Evolutionary conservation across 2,888 invertebrate genomes (phyloP), one percentile per base, ranked within the genome.

Genomic region (Noctua fimbriata): DNA sequence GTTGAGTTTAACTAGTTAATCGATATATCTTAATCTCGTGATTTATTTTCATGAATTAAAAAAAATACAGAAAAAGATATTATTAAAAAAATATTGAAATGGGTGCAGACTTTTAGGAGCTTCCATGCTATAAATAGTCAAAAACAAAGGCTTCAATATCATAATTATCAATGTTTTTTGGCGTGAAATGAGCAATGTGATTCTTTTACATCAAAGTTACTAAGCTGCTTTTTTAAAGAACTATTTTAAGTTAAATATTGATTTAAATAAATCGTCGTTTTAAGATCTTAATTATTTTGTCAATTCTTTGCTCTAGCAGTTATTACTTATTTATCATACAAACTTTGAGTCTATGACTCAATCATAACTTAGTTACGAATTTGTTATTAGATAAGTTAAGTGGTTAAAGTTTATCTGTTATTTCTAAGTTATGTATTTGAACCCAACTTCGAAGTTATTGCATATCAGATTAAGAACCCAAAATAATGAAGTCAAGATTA

Each of bases 391-490:
- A 73, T 81, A 76, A 83, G 76, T 84, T 80, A 76, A 63, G 60
- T 72, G 66, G 73, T 81, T 81, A 73, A 75, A 83, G 70, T 84
- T 81, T 84, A 47, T 75, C 72, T 71, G 73, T 81, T 81, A 81
- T 52, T 67, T 65, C 77, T 71, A 76, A 84, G 73, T 73, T 75
- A 28, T 12, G 47, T 60, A 72, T 76, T 58, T 69, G 55, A 69
- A 58, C 58, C 36, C 21, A 67, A 81, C 36, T 81, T 85, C 36
- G n/a, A 67, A 69, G 52, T 74, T 69, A 65, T 70, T 72, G 28
- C 41, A 60, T 66, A 69, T 71, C 73, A 70, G 55, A 83, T 76
- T 73, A 65, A 24, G 36, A 73, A 55, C 21, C 1, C 5, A 73
- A 66, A 73, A 79, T 76, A 65, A 58, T 81, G 28, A 47, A 58